Evolutionary conservation across 2,113 vertebrate species (phyloP).

Genomic region (Protobothrops flavoviridis): DNA sequence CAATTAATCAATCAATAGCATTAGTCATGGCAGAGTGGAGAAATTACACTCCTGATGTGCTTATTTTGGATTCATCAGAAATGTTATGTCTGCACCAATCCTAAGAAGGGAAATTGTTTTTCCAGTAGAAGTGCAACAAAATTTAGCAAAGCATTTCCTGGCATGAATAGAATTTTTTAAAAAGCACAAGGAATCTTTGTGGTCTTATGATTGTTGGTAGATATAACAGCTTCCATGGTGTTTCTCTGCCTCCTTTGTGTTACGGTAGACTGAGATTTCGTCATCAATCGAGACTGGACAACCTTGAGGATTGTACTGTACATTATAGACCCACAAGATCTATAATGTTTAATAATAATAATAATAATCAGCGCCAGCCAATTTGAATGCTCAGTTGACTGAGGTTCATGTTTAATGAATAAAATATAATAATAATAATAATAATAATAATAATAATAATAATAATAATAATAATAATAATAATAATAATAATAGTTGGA

Average conservation of each 20-base stretch:
- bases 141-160: neutral
- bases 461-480: too few species aligned
- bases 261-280: neutral
- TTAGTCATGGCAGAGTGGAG: neutral
- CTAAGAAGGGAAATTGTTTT: neutral
- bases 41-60: neutral
- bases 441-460: too few species aligned
- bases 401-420: too few species aligned
- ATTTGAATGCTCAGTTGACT: too few species aligned
- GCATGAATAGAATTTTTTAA: neutral
- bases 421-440: too few species aligned
- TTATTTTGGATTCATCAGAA: neutral
- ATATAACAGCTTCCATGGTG: neutral
- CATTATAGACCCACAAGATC: too few species aligned
- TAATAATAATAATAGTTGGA: too few species aligned
- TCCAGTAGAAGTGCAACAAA: neutral
- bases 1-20: neutral
- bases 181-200: neutral
- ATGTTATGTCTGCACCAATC: neutral
- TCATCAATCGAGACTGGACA: neutral
- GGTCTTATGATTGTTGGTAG: neutral
- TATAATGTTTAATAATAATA: too few species aligned
- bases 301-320: neutral
- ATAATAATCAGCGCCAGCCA: too few species aligned
- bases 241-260: neutral